These are phyloP conservation scores for Anguilla japonica DNA, from an alignment of 2,113 vertebrate species.

Conservation along the genomic window DNA sequence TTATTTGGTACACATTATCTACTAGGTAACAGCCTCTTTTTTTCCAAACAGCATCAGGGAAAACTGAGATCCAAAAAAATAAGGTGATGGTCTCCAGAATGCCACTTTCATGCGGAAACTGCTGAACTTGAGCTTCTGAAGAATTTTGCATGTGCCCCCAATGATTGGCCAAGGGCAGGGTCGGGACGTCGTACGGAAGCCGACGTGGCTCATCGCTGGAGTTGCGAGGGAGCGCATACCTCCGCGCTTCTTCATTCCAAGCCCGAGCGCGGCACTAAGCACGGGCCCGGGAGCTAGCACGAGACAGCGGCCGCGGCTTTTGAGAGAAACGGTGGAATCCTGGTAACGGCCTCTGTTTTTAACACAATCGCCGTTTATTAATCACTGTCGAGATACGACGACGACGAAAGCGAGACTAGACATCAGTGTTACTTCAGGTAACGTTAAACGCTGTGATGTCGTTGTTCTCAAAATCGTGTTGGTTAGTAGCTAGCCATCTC, in stretches of 20 bases:
- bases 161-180: not conserved
- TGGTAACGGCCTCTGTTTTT: not conserved
- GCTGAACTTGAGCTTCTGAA: not conserved
- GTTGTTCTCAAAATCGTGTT: not conserved
- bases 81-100: no score
- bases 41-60: no score
- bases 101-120: no score
- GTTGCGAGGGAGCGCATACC: conserved; percentile 27
- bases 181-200: conserved; percentile 55
- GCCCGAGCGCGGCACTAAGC: conserved; percentile 34
- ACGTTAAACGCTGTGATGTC: not conserved
- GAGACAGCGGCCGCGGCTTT: conserved; percentile 53
- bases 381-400: not conserved
- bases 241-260: conserved; percentile 63
- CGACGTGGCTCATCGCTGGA: conserved; percentile 30
- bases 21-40: no score
- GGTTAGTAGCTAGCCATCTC: not conserved
- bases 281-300: conserved; percentile 53
- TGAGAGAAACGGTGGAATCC: conserved; percentile 10
- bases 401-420: not conserved
- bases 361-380: not conserved
- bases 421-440: conserved; percentile 18
- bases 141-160: not conserved
- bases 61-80: no score
- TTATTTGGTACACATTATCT: no score